A percentile compares a stretch with the other conserved stretches of the same genome.
phyloP scores from a whole-genome alignment of 2,797 vertebrate species.

The Phoebastria nigripes region DNA sequence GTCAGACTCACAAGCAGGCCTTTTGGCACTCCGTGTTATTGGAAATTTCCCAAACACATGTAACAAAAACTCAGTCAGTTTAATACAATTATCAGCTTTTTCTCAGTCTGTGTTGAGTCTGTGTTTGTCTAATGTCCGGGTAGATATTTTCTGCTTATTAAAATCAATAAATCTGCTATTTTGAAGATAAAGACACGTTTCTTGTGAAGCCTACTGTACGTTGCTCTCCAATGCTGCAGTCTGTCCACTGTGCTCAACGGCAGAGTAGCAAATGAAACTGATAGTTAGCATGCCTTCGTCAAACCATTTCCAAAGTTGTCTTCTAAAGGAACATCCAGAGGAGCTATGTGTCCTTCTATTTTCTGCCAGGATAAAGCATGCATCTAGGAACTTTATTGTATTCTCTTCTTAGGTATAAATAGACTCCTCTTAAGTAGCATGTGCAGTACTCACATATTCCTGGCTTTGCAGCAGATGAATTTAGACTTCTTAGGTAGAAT shows the following conservation, averaged over 20 bases:
- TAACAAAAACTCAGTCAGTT: slow-evolving; percentile 75
- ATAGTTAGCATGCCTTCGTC: neutral
- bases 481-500: slow-evolving; percentile 9
- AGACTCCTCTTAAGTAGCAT: neutral
- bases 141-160: slow-evolving; percentile 78
- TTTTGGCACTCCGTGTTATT: slow-evolving; percentile 70
- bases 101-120: slow-evolving; percentile 78
- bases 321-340: neutral
- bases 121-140: slow-evolving; percentile 78
- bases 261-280: slow-evolving; percentile 41
- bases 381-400: neutral
- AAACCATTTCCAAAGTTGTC: neutral
- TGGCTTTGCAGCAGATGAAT: neutral
- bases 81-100: slow-evolving; percentile 80
- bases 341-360: neutral
- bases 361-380: neutral
- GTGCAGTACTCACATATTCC: neutral
- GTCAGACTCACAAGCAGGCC: slow-evolving; percentile 67
- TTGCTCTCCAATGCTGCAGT: slow-evolving; percentile 56
- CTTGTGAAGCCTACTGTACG: slow-evolving; percentile 30
- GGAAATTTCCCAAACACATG: slow-evolving; percentile 77
- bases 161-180: slow-evolving; percentile 79
- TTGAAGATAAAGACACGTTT: slow-evolving; percentile 69
- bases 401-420: neutral
- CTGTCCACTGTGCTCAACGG: slow-evolving; percentile 50